Base-by-base conservation (phyloP, 2,888 invertebrate genomes). In the Macrosiphum euphorbiae region DNA sequence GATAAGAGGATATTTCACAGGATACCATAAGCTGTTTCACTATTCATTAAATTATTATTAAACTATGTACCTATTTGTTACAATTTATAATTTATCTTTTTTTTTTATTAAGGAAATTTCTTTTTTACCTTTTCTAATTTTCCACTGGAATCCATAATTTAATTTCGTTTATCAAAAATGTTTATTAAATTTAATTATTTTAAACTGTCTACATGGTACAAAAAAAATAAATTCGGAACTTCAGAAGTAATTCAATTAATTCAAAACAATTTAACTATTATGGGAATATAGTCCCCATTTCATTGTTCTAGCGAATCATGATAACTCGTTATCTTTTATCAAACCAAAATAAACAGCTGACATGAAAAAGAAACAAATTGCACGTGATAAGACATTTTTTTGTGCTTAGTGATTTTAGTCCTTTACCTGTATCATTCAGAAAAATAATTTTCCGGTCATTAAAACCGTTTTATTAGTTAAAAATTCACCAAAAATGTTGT, bases 101-200 rank as follows among this genome's bases (percentile, higher is more conserved):
- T 1, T 67, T 67, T 20, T 35, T n/a, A 67, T 7, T 41, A 13
- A 11, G 10, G 3, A 13, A 86, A 47, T 47, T 47, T 28, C 10
- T 55, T 20, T 58, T 44, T 41, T 94, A 94, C 94, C 90, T 94
- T 90, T 86, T 94, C 94, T 90, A 94, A 87, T 50, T 94, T 94
- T 67, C 78, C 86, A 67, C 50, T 94, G 61, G 94, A 86, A 86
- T 94, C 94, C 94, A 94, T 94, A 20, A 28, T 90, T 85, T 7
- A 52, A n/a, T n/a, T 8, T 41, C 35, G 26, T 52, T 41, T 3
- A 7, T 8, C 1, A 41, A 78, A 84, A 84, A 90, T 24, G 4
- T 67, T 24, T 28, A 1, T 24, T 10, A 0, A 13, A 35, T 78
- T n/a, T 3, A 55, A 85, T 28, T 26, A 41, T 58, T 88, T 41